Percentiles rank a stretch among this genome's conserved stretches.
Conservation (phyloP, 2,797 vertebrate species). For the Sebastes itinus region DNA sequence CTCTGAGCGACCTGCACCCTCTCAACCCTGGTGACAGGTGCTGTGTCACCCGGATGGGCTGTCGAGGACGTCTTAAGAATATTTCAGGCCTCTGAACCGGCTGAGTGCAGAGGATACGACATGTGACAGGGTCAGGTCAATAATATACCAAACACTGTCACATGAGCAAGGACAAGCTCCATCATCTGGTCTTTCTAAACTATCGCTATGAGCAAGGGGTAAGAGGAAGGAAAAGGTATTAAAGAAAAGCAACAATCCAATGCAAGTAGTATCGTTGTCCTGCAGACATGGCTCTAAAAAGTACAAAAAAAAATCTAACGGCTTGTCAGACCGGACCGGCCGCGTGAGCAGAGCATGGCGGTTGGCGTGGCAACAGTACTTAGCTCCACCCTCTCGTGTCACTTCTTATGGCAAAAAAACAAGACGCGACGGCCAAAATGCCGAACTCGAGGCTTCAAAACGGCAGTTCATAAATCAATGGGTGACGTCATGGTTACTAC, state of each 20-base stretch:
- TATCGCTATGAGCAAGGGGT: too few species aligned
- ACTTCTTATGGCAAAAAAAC: too few species aligned
- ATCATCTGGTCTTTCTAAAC: not conserved
- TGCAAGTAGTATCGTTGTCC: too few species aligned
- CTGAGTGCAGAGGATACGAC: not conserved
- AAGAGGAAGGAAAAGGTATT: not conserved
- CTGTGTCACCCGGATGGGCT: slow-evolving; percentile 25
- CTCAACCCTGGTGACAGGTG: slow-evolving; percentile 31
- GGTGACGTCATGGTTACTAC: too few species aligned
- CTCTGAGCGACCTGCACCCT: not conserved
- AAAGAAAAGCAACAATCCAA: not conserved
- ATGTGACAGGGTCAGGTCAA: slow-evolving; percentile 19
- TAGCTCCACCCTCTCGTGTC: too few species aligned
- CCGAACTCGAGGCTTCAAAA: too few species aligned
- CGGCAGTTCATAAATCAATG: too few species aligned
- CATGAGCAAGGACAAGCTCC: slow-evolving; percentile 1
- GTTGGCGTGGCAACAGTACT: too few species aligned
- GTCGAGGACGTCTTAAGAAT: not conserved
- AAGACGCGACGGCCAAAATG: too few species aligned
- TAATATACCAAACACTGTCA: not conserved
- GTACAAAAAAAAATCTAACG: too few species aligned
- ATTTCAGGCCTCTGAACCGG: not conserved
- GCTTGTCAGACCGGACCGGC: too few species aligned
- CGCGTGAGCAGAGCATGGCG: too few species aligned
- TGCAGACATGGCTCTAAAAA: not conserved